These are phyloP conservation scores for Cremastobaeus sp. DNA, from an alignment of 2,888 invertebrate genomes.

Conservation along the genomic window DNA sequence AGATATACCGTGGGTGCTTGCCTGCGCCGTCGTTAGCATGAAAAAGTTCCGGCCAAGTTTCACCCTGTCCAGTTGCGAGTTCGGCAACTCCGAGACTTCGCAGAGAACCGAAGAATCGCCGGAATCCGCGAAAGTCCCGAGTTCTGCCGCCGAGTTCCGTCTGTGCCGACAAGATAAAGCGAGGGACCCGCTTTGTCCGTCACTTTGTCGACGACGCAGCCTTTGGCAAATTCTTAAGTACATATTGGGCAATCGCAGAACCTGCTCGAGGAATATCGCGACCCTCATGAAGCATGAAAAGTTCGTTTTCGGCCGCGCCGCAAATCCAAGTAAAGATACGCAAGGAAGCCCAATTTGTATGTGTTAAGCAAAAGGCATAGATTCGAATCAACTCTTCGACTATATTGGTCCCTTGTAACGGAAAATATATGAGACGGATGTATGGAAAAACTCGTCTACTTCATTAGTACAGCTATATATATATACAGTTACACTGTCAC, in stretches of 20 bases:
- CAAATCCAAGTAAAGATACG: constrained; percentile 37
- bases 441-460: too few relatives aligned
- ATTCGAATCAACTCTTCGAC: too few relatives aligned
- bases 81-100: constrained; percentile 64
- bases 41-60: constrained; percentile 67
- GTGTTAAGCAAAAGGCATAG: too few relatives aligned
- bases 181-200: constrained; percentile 46
- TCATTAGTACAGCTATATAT: too few relatives aligned
- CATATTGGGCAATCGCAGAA: constrained; percentile 46
- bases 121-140: constrained; percentile 54
- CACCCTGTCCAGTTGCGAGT: constrained; percentile 61
- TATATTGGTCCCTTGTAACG: too few relatives aligned
- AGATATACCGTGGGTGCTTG: constrained; percentile 63
- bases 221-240: constrained; percentile 43
- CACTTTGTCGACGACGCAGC: constrained; percentile 48
- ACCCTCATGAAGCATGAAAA: constrained; percentile 53
- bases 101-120: constrained; percentile 62
- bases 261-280: constrained; percentile 40
- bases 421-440: too few relatives aligned
- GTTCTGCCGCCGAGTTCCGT: constrained; percentile 23
- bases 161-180: constrained; percentile 29
- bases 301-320: constrained; percentile 39
- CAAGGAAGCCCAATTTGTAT: too few relatives aligned
- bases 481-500: too few relatives aligned
- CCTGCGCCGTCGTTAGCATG: constrained; percentile 66